Percentiles rank a stretch among this genome's conserved stretches.
phyloP scores from a whole-genome alignment of 2,888 invertebrate genomes.

The Nasonia oneida region DNA sequence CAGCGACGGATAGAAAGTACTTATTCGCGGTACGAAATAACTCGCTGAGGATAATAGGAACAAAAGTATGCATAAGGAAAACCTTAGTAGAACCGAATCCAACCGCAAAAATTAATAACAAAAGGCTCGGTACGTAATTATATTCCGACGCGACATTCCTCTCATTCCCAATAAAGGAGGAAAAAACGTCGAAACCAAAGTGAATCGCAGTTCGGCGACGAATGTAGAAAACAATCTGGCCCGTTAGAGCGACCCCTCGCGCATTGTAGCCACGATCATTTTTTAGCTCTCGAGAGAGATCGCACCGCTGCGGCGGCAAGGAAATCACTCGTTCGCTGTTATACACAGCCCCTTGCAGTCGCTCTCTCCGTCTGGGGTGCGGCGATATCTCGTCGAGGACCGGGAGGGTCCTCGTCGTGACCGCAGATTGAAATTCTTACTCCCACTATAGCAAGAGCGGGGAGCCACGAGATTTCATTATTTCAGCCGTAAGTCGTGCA shows the following conservation, averaged over 20 bases:
- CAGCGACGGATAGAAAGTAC: not conserved
- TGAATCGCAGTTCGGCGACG: constrained; percentile 42
- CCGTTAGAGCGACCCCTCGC: constrained; percentile 38
- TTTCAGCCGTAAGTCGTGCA: constrained; percentile 72
- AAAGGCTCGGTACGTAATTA: constrained; percentile 36
- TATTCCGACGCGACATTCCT: constrained; percentile 50
- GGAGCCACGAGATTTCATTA: constrained; percentile 75
- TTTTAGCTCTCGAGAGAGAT: constrained; percentile 70
- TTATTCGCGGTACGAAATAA: constrained; percentile 50
- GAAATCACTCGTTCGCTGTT: constrained; percentile 72
- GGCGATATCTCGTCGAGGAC: constrained; percentile 35
- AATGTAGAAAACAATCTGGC: constrained; percentile 60
- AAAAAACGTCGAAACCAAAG: not conserved
- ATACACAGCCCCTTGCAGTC: not conserved
- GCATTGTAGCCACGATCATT: constrained; percentile 66
- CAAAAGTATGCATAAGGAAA: too few species aligned
- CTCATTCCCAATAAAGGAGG: constrained; percentile 1
- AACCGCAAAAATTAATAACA: constrained; percentile 42
- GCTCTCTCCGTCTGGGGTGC: not conserved
- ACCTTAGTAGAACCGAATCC: not conserved
- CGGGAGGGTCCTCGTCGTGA: constrained; percentile 66
- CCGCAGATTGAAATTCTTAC: constrained; percentile 79
- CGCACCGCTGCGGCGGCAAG: constrained; percentile 29
- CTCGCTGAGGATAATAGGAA: constrained; percentile 10
- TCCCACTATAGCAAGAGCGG: constrained; percentile 37